Conservation (phyloP, 2,888 invertebrate species). For the Liodrosophila aerea region DNA sequence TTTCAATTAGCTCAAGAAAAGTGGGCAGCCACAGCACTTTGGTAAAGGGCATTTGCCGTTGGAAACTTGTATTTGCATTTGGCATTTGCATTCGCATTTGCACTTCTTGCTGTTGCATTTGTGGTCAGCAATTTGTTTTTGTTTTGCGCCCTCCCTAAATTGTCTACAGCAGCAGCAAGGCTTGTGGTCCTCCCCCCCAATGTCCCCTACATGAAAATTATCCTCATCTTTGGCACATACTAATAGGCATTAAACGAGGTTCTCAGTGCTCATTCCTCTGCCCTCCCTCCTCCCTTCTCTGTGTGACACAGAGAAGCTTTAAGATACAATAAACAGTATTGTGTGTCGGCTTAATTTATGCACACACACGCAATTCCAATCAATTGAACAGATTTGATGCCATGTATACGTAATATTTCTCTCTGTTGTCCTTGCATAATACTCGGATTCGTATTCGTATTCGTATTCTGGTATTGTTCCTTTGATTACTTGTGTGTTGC, state of each 20-base stretch:
- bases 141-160: constrained; percentile 24
- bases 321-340: too few species aligned
- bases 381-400: constrained; percentile 9
- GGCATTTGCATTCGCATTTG: constrained; percentile 51
- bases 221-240: constrained; percentile 56
- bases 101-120: constrained; percentile 22
- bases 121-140: constrained; percentile 60
- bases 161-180: constrained; percentile 20
- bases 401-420: constrained; percentile 17
- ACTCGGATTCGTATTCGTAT: background rate
- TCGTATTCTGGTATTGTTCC: too few species aligned
- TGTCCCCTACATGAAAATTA: constrained; percentile 30
- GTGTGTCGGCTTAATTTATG: constrained; percentile 60
- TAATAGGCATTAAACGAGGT: constrained; percentile 50
- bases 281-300: too few species aligned
- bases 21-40: constrained; percentile 55
- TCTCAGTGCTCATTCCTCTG: too few species aligned
- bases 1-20: constrained; percentile 65
- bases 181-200: background rate
- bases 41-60: constrained; percentile 22
- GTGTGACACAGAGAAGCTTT: too few species aligned
- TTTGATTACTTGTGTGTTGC: too few species aligned
- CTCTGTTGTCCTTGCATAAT: background rate
- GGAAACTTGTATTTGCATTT: constrained; percentile 21
- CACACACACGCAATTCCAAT: constrained; percentile 48